phyloP scores from a whole-genome alignment of 2,888 invertebrate genomes.

The Agonopterix alstromeriana region DNA sequence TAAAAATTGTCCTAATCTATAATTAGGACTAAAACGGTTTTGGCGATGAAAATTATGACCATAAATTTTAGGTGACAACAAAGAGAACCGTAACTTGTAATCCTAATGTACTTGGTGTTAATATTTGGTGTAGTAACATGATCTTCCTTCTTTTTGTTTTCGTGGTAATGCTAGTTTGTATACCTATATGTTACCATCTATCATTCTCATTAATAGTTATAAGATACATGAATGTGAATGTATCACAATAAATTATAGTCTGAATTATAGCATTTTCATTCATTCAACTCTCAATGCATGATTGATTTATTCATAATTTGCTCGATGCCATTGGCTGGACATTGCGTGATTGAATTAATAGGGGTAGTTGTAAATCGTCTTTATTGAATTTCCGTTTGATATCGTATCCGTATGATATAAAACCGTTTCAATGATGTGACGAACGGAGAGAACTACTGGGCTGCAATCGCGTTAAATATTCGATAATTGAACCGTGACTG shows the following conservation, averaged over 20 bases:
- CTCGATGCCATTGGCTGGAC: neutral
- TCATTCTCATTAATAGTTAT: constrained; percentile 1
- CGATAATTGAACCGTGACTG: no score
- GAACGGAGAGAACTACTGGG: no score
- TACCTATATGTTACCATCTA: neutral
- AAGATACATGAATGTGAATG: constrained; percentile 1
- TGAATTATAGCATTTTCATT: constrained; percentile 8
- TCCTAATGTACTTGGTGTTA: neutral
- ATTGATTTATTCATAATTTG: constrained; percentile 5
- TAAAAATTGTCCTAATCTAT: no score
- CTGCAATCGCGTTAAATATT: no score
- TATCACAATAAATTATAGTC: constrained; percentile 6
- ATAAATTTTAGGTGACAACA: no score
- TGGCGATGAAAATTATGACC: no score
- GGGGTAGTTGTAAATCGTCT: constrained; percentile 1
- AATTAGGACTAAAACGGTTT: no score
- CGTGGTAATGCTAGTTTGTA: neutral
- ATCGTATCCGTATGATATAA: neutral
- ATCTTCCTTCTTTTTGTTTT: neutral
- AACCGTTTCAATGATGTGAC: no score
- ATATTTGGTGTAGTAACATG: neutral
- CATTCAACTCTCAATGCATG: constrained; percentile 4
- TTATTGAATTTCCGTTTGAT: constrained; percentile 1
- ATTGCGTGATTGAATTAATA: constrained; percentile 2
- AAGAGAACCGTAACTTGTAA: no score